phyloP scores from a whole-genome alignment of 2,113 vertebrate genomes.

The Dicerorhinus sumatrensis region DNA sequence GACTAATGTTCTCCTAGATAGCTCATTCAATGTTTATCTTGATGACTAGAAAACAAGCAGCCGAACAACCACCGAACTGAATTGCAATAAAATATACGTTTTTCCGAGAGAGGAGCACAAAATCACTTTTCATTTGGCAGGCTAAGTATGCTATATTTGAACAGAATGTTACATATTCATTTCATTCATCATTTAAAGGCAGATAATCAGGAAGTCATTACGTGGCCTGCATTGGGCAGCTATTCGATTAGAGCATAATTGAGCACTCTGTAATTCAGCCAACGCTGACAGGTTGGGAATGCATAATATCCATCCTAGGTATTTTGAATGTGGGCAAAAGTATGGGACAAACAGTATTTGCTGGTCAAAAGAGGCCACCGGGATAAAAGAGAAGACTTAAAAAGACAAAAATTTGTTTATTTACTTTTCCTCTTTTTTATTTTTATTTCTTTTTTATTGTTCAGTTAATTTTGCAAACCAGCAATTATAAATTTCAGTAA shows the following conservation, averaged over 20 bases:
- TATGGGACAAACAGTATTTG: constrained; percentile 72
- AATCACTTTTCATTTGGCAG: constrained; percentile 87
- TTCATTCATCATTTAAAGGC: constrained; percentile 99
- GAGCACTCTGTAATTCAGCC: constrained; percentile 92
- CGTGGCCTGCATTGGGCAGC: constrained; percentile 96
- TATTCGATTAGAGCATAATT: constrained; percentile 98
- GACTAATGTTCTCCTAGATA: constrained; percentile 82
- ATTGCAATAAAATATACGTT: constrained; percentile 85
- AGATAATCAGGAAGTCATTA: constrained; percentile 99
- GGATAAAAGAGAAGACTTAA: not conserved
- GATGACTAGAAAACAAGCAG: constrained; percentile 84
- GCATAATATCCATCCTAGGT: constrained; percentile 84
- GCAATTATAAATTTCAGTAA: not conserved
- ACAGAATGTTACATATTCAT: constrained; percentile 95
- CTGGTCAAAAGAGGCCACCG: constrained; percentile 74
- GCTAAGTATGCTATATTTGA: constrained; percentile 87
- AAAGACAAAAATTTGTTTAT: not conserved
- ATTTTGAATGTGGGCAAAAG: constrained; percentile 79
- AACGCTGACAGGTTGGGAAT: constrained; percentile 89
- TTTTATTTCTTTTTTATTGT: not conserved
- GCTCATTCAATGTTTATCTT: constrained; percentile 84
- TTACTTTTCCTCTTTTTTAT: not conserved
- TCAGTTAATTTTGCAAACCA: constrained; percentile 63
- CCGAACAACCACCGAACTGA: constrained; percentile 79
- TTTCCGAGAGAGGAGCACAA: constrained; percentile 84